Percentiles rank a stretch among this genome's conserved stretches.
Evolutionary conservation across 2,888 invertebrate species (phyloP).

Genomic region (Lycia hirtaria): DNA sequence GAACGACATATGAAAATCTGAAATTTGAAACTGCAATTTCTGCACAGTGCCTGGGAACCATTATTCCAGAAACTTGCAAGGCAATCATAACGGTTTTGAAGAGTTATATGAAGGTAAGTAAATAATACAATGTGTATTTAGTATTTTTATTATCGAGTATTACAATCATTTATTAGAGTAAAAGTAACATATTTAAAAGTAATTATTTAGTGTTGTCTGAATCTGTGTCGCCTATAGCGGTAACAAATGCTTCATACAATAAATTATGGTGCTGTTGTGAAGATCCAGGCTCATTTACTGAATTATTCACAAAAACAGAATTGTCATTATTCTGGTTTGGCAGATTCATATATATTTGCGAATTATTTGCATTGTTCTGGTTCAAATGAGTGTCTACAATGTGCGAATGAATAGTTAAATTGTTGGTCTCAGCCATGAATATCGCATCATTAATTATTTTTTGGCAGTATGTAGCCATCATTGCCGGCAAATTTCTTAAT

Average conservation of each 20-base stretch:
- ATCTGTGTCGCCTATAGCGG: slow-evolving; percentile 5
- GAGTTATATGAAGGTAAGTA: slow-evolving; percentile 18
- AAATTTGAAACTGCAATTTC: slow-evolving; percentile 5
- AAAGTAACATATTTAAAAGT: slow-evolving; percentile 8
- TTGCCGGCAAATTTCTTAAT: slow-evolving; percentile 24
- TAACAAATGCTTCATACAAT: slow-evolving; percentile 13
- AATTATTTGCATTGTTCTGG: too few relatives aligned
- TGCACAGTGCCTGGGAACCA: slow-evolving; percentile 16
- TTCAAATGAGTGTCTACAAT: too few relatives aligned
- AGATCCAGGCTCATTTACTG: background rate
- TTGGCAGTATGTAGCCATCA: slow-evolving; percentile 29
- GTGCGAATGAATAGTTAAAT: slow-evolving; percentile 6
- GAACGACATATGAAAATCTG: slow-evolving; percentile 1
- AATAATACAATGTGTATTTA: too few relatives aligned
- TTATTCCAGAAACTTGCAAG: slow-evolving; percentile 28
- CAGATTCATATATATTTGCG: background rate
- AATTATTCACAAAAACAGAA: background rate
- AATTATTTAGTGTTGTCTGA: slow-evolving; percentile 3
- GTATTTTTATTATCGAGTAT: too few relatives aligned
- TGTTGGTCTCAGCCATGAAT: slow-evolving; percentile 17
- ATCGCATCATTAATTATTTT: slow-evolving; percentile 33
- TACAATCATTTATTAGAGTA: too few relatives aligned
- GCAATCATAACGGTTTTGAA: slow-evolving; percentile 19
- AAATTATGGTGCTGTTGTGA: slow-evolving; percentile 16
- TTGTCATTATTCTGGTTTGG: background rate